A percentile compares a stretch with the other conserved stretches of the same genome.
Evolutionary conservation across 2,113 vertebrate species (phyloP).

Genomic region (Toxotes jaculatrix): DNA sequence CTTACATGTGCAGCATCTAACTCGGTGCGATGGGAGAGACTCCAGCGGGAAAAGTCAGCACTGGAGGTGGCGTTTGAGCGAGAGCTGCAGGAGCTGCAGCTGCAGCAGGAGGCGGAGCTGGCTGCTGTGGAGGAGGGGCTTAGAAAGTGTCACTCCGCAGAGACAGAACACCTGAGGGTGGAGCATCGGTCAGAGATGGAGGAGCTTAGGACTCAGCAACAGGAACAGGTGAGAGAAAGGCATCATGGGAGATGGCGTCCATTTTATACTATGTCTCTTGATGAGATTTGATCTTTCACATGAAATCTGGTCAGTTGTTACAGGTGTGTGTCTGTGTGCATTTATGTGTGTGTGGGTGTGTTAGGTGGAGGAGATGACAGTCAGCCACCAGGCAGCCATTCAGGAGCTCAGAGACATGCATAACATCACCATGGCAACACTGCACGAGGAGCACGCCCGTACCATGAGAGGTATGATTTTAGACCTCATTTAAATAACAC

Average conservation of each 20-base stretch:
- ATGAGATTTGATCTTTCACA: background rate
- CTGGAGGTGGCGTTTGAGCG: constrained; percentile 89
- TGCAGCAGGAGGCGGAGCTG: constrained; percentile 90
- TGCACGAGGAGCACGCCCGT: constrained; percentile 91
- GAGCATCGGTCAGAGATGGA: constrained; percentile 91
- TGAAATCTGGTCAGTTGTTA: background rate
- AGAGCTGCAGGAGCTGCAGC: constrained; percentile 86
- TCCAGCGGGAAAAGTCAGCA: constrained; percentile 90
- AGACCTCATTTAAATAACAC: background rate
- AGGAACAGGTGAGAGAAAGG: constrained; percentile 80
- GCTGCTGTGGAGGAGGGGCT: constrained; percentile 86
- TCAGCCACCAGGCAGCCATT: constrained; percentile 86
- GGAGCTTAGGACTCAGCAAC: constrained; percentile 84
- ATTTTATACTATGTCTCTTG: background rate
- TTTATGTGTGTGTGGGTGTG: constrained; percentile 28
- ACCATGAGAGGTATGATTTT: constrained; percentile 89
- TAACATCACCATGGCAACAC: constrained; percentile 85
- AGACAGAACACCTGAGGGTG: constrained; percentile 85
- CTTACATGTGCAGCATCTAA: constrained; percentile 82
- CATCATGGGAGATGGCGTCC: constrained; percentile 20
- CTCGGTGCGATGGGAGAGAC: constrained; percentile 84
- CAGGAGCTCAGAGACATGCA: constrained; percentile 91
- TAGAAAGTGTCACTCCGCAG: constrained; percentile 83
- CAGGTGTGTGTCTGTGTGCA: constrained; percentile 15
- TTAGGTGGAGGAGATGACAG: constrained; percentile 92